Base-by-base conservation (phyloP, 2,113 vertebrate species). In the Phyllostomus discolor region DNA sequence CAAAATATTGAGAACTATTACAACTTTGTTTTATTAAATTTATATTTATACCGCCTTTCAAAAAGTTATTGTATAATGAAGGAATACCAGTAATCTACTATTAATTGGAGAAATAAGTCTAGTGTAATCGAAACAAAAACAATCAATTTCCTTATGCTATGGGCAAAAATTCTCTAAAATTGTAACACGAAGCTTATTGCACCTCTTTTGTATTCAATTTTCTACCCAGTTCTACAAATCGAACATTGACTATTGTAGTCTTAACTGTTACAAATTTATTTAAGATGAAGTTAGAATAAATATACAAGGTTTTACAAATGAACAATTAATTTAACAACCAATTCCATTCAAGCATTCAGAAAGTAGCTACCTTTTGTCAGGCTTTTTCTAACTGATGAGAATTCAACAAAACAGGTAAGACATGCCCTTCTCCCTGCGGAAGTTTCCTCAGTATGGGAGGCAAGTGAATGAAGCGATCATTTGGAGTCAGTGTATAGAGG, bases 231-330 rank as follows among this genome's bases (percentile, higher is more conserved):
- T 83, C 62, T 80, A 92, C 11, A 95, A 85, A 50, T 85, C 2
- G 64, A 82, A 78, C 8, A 54, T n/a, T 78, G 10, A 82, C 50
- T 90, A 84, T 54, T 83, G 0, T 80, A 64, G 31, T 19, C 16
- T 62, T 83, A 84, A 41, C 11, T 83, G 16, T 75, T 64, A 26
- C 1, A 90, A 67, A 35, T 87, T 5, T 66, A 90, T 38, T 92
- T 96, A 84, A 92, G 9, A 67, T 79, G 7, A 87, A 84, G 6
- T 33, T 73, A 79, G 28, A 97, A 87, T 80, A 75, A 46, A 84
- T 75, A 14, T 83, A 20, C 57, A 81, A 50, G 35, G 1, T 75
- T 95, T n/a, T 75, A 0, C 0, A 89, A 92, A 90, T 72, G 7
- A 84, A 66, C 80, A 70, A 90, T 52, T 83, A 5, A 43, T 66